Evolutionary conservation across 2,888 invertebrate genomes (phyloP), one percentile per base, ranked within the genome.

Genomic region (Acronicta aceris): DNA sequence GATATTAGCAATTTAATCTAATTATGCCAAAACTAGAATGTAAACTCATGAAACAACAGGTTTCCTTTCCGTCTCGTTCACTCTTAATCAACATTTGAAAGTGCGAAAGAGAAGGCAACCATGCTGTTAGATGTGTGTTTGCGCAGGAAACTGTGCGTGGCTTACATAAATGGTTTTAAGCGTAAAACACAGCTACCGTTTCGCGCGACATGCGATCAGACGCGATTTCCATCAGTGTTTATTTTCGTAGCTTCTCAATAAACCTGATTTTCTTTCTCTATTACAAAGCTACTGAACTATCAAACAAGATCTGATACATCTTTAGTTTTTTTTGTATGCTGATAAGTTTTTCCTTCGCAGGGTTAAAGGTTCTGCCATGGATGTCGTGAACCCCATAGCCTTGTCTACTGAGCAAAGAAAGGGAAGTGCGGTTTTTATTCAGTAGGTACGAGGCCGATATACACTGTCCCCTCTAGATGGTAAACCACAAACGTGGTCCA

Each of bases 1-100:
- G 33, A 27, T 58, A 61, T 70, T 59, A 72, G 67, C 71, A 75
- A 70, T 75, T 65, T 75, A 76, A 77, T 76, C 78, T 76, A 73
- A 76, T 76, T 77, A 76, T 67, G 64, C 61, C 67, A 62, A 76
- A 74, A 67, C 66, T 77, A 77, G 77, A 74, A 75, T 73, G 70
- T 64, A 70, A 73, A 60, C 74, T 72, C 59, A 67, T 65, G 67
- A 60, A 66, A 66, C 61, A 50, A 61, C 62, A 65, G 65, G 75
- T 74, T 74, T 60, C 45, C 5, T 51, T 15, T n/a, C 45, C 12
- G 3, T 56, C 59, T 25, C 40, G 4, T 52, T 49, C 33, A 33
- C 13, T 54, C 41, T 38, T 16, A 0, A 3, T 10, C 2, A 7
- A 1, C 1, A 5, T 2, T n/a, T 9, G 8, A 45, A 5, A 16